Evolutionary conservation across 2,888 invertebrate genomes (phyloP), one percentile per base, ranked within the genome.

Genomic region (Colletes collaris): DNA sequence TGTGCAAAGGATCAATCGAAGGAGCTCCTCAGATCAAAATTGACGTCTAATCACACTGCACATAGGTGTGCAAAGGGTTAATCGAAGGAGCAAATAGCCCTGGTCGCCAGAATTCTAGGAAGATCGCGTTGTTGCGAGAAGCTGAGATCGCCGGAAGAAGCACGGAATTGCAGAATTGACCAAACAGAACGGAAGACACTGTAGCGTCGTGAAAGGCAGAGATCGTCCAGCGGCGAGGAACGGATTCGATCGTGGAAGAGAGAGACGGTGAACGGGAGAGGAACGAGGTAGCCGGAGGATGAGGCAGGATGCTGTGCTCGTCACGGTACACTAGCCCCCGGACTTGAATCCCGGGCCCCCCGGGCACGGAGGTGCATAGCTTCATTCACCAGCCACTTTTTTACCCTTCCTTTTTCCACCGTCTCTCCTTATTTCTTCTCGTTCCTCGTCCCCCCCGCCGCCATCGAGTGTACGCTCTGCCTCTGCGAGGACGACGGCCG

Each of bases 301-400:
- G 84, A 86, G 88, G 88, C 90, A 90, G 91, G 91, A 91, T 91
- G 91, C 91, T 90, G 90, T 87, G 88, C 89, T 77, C 92, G 92
- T 90, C 90, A 90, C 90, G 90, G 90, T 90, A 90, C 89, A 89
- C 90, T 90, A 90, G 90, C 90, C 86, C 74, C 89, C 81, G 88
- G 88, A 89, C 88, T 89, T 86, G 89, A 90, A 90, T 90, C 89
- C 83, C 83, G 83, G 86, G 87, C 87, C 90, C 89, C 89, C 89
- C 87, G 87, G 89, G 86, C 88, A 89, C 83, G 82, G 86, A 87
- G 88, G 85, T 84, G 87, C 87, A 88, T 87, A 86, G 84, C 87
- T 87, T 87, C 88, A 85, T 87, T 87, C 87, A 82, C 76, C 80
- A 83, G 78, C 83, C 81, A 81, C 82, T 83, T 82, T 82, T 82